Evolutionary conservation across 2,888 invertebrate species (phyloP), one percentile per base, ranked within the genome.

Genomic region (Rotaria socialis): DNA sequence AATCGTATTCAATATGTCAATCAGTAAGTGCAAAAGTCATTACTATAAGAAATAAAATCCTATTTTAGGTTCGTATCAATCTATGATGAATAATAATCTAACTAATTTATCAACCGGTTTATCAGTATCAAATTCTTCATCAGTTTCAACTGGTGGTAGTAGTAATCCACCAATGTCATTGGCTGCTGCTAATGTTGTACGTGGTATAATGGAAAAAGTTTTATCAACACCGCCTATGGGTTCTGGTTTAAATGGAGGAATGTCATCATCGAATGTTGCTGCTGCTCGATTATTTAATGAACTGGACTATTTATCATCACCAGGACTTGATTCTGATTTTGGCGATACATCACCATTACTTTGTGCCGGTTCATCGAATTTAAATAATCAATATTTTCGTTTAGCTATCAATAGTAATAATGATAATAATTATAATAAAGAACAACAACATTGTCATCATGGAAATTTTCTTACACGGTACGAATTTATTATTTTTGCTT

Each of bases 271-370:
- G 1, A 47, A 35, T 24, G 55, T 22, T 55, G 55, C 55, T 55
- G 55, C 55, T 80, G 43, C 80, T 47, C 80, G 80, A 47, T 80
- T 80, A 47, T 80, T 80, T n/a, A 80, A 80, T 80, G 80, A 80
- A 80, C 10, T 47, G 10, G 80, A 80, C n/a, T 80, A 80, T 80
- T 47, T 80, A 80, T 47, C 43, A 80, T 80, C 80, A 80, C 80
- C 80, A 19, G 67, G 67, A 27, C 67, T 67, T 16, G 47, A 47
- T 43, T 47, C 80, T 3, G 80, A 80, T 80, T 43, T 47, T n/a
- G 43, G 47, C 24, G 80, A 80, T 80, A 80, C 47, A 47, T 47
- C 80, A n/a, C 47, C 47, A 47, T 47, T 80, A 47, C 80, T 43
- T 80, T 80, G 43, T 47, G 14, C 24, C 4, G 80, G 47, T n/a